Conservation (phyloP, 2,888 invertebrate genomes). For the Drosophila mimica region DNA sequence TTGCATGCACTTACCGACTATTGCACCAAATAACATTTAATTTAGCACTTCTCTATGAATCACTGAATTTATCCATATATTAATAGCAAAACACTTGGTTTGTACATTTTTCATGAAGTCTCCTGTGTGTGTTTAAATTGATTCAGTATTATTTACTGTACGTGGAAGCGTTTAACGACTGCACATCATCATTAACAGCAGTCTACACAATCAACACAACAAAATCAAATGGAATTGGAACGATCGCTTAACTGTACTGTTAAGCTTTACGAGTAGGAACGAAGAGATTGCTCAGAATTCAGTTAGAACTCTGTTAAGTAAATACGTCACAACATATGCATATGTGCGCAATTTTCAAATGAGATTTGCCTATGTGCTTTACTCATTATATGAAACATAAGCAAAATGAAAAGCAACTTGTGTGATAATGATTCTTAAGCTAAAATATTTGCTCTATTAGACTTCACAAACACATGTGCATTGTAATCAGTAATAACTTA, state of each 20-base stretch:
- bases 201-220: conserved; percentile 20
- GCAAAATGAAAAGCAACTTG: not conserved
- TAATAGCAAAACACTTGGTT: not conserved
- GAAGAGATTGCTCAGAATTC: not conserved
- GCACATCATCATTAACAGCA: conserved; percentile 12
- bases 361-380: not conserved
- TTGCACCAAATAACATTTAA: conserved; percentile 24
- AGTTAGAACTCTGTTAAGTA: not conserved
- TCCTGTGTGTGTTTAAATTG: conserved; percentile 21
- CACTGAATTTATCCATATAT: conserved; percentile 7
- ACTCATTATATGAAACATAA: not conserved
- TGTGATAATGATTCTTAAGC: not conserved
- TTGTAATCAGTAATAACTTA: not conserved
- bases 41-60: conserved; percentile 1
- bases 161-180: conserved; percentile 33
- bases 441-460: not conserved
- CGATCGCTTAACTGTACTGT: conserved; percentile 29
- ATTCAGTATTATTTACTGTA: conserved; percentile 23
- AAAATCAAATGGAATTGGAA: conserved; percentile 20
- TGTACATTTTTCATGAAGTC: conserved; percentile 36
- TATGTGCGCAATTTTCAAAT: not conserved
- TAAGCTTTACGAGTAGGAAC: not conserved
- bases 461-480: not conserved
- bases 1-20: conserved; percentile 37
- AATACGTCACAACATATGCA: not conserved